Evolutionary conservation across 2,113 vertebrate genomes (phyloP).

Genomic region (Chaetops frenatus): DNA sequence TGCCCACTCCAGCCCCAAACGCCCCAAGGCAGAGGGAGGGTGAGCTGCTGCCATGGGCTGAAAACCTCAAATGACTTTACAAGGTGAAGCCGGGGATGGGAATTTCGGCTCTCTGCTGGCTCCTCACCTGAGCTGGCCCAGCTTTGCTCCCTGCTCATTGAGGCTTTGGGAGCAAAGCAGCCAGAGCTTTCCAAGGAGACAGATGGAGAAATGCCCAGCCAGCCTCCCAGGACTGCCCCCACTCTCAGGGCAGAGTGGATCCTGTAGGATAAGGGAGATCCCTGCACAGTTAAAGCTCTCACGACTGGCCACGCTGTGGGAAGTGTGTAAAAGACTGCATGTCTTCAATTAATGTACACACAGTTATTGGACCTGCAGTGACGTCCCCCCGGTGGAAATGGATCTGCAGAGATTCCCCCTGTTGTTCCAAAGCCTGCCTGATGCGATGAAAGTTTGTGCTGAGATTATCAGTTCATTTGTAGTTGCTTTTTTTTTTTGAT

Average conservation of each 20-base stretch:
- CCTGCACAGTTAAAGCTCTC: neutral
- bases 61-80: neutral
- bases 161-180: neutral
- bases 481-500: neutral
- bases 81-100: too few relatives aligned
- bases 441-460: neutral
- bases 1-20: neutral
- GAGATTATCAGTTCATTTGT: neutral
- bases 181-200: neutral
- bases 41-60: neutral
- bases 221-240: neutral
- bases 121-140: neutral
- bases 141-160: neutral
- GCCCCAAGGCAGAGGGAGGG: neutral
- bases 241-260: accelerated
- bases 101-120: neutral
- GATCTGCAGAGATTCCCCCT: neutral
- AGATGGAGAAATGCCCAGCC: neutral
- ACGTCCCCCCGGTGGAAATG: neutral
- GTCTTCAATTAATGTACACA: neutral
- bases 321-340: too few relatives aligned
- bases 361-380: too few relatives aligned
- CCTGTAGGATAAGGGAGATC: neutral
- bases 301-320: accelerated
- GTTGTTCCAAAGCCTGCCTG: neutral